Evolutionary conservation across 2,113 vertebrate species (phyloP), one percentile per base, ranked within the genome.

Genomic region (Rostratula benghalensis): DNA sequence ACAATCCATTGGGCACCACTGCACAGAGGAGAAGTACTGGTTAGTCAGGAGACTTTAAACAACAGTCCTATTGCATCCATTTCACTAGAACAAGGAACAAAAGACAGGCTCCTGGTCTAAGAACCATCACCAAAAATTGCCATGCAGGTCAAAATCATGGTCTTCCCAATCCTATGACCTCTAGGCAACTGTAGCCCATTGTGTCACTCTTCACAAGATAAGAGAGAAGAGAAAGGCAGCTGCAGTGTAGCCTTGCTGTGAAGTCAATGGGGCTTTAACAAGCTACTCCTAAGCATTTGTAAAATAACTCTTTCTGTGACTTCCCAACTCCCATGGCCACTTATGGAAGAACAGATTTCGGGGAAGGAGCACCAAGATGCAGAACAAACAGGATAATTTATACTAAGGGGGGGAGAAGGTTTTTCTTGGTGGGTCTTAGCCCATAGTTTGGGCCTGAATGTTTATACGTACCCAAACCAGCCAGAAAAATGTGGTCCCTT

Each of bases 131-230:
- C 17, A 25, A 48, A 54, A 63, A 35, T 10, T 33, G n/a, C 17
- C 45, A 9, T 7, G 39, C 0, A 6, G 30, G 16, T 41, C 54
- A n/a, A 65, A 43, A 24, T 39, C 3, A 0, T 3, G 28, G 16
- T 24, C 31, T 13, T 90, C 31, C 41, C 8, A n/a, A 4, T 37
- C 43, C 48, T 33, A 4, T 15, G 43, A 37, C 50, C 2, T 78
- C 28, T 4, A 33, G 25, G 15, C 53, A 57, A 33, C 1, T 45
- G 14, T 19, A 79, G 30, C 10, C 30, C 28, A 9, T 45, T 41
- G 39, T 31, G 43, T 74, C 65, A 39, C 37, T 33, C 31, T 56
- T 56, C 39, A 53, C 21, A 53, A 68, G 56, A 22, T 0, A 0
- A 17, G 33, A 46, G 43, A 12, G 61, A 59, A 63, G 21, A 75